Conservation (phyloP, 1,140 invertebrate genomes). For the Liolophura sinensis region DNA sequence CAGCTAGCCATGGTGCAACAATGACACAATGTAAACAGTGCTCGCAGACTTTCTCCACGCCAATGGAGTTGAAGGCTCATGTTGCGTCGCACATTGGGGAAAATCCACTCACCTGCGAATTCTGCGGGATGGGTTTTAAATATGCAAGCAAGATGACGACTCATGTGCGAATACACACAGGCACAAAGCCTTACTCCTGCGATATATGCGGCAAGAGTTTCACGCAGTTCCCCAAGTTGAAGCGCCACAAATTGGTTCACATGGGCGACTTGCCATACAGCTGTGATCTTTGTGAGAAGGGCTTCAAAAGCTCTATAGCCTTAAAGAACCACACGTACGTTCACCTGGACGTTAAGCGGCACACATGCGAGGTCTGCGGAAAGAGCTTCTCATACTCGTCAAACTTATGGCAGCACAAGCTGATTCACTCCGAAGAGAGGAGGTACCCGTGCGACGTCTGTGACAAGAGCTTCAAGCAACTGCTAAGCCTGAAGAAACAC, state of each 20-base stretch:
- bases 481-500: conserved; percentile 17
- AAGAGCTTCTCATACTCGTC: conserved; percentile 19
- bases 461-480: conserved; percentile 18
- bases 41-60: no score
- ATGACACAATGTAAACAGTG: no score
- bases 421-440: conserved; percentile 61
- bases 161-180: conserved; percentile 68
- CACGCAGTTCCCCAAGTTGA: conserved; percentile 63
- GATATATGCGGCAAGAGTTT: conserved; percentile 20
- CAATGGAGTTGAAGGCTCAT: no score
- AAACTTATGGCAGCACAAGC: conserved; percentile 18
- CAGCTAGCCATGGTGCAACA: no score
- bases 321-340: conserved; percentile 18
- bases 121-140: no score
- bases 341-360: conserved; percentile 65
- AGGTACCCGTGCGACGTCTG: conserved; percentile 55
- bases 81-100: no score
- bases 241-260: conserved; percentile 69
- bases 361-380: conserved; percentile 12
- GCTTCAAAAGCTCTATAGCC: conserved; percentile 4
- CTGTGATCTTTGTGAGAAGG: conserved; percentile 15
- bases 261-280: conserved; percentile 87
- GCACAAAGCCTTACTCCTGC: conserved; percentile 62
- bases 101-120: no score
- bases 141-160: conserved; percentile 35